A percentile compares a stretch with the other conserved stretches of the same genome.
Conservation (phyloP, 2,113 vertebrate species). For the Oreochromis spilurus region DNA sequence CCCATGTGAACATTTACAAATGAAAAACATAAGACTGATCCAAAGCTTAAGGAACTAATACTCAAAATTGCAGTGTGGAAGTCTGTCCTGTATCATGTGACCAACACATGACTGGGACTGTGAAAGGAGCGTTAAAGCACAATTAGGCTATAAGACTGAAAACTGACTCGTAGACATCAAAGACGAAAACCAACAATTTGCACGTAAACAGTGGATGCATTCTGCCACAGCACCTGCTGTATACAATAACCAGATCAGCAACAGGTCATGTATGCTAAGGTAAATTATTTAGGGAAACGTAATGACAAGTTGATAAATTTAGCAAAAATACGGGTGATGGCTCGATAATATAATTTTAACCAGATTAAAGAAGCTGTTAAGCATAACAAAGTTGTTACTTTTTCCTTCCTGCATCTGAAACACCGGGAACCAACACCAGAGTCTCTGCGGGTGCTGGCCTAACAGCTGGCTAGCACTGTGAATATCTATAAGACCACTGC, state of each 20-base stretch:
- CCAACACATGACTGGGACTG: slow-evolving; percentile 84
- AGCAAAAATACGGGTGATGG: background rate
- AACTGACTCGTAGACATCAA: background rate
- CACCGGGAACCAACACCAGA: background rate
- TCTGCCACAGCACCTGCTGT: background rate
- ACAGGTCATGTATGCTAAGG: background rate
- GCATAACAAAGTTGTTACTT: background rate
- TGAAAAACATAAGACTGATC: background rate
- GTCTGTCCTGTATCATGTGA: slow-evolving; percentile 80
- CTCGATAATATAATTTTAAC: background rate
- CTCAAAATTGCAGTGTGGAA: slow-evolving; percentile 34
- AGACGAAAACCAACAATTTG: background rate
- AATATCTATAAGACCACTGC: background rate
- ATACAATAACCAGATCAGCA: background rate
- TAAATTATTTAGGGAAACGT: background rate
- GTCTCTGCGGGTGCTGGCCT: background rate
- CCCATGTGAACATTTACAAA: background rate
- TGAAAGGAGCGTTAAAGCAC: slow-evolving; percentile 48
- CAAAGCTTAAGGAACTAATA: background rate
- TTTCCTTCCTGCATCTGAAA: background rate
- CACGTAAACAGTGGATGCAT: background rate
- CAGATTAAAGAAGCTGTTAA: background rate
- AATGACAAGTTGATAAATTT: background rate
- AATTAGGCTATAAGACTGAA: background rate
- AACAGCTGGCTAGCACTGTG: background rate